phyloP scores from a whole-genome alignment of 2,797 vertebrate species.

The Pipistrellus nathusii region DNA sequence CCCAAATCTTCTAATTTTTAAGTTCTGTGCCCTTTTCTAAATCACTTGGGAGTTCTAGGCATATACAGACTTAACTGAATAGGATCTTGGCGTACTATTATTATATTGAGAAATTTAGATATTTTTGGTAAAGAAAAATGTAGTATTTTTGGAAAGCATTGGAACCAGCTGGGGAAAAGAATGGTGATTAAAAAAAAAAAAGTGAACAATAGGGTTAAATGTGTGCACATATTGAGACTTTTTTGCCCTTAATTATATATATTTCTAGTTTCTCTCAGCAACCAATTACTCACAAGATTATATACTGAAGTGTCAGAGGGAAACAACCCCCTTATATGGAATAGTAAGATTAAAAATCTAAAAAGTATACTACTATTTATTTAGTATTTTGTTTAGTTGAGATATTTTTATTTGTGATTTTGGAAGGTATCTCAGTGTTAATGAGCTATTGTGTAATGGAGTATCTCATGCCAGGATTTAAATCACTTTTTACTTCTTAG shows the following conservation, averaged over 20 bases:
- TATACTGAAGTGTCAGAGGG: background rate
- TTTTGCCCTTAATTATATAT: background rate
- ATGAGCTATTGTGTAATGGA: constrained; percentile 39
- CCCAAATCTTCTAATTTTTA: background rate
- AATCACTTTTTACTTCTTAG: constrained; percentile 37
- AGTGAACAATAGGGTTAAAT: background rate
- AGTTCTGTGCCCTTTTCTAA: background rate
- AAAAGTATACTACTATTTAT: background rate
- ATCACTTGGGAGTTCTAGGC: constrained; percentile 1
- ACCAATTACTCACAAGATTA: background rate
- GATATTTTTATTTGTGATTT: constrained; percentile 47
- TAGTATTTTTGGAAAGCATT: background rate
- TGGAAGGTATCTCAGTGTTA: constrained; percentile 53
- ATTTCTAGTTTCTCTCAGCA: constrained; percentile 25
- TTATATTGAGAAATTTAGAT: constrained; percentile 13
- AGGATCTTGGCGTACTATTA: background rate
- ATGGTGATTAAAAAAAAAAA: background rate
- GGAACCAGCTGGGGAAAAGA: background rate
- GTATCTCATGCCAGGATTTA: background rate
- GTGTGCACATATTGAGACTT: background rate
- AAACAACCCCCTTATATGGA: background rate
- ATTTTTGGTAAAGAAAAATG: background rate
- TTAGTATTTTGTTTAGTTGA: constrained; percentile 31
- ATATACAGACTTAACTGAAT: background rate
- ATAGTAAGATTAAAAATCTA: constrained; percentile 1